Base-by-base conservation (phyloP, 2,797 vertebrate species). In the Labroides dimidiatus region DNA sequence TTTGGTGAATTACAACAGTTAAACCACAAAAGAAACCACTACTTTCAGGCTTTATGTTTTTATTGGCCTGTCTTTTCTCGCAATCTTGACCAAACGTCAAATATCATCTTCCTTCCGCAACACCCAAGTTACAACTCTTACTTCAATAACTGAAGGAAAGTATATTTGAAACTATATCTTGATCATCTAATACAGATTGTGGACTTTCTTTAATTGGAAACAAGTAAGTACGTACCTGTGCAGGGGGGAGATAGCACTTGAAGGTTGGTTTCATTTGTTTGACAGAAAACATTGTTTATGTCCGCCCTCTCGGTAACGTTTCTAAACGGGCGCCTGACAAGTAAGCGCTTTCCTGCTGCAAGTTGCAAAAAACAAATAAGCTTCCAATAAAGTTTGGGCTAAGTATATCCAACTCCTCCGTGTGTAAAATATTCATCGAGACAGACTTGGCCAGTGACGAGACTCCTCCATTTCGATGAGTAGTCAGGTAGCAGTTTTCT, bases 191-290 rank as follows among this genome's bases (percentile, higher is more conserved):
- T 2, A 2, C 21, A 5, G 16, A 15, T 43, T 57, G 6, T 56
- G 4, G 11, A 49, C 10, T 19, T 11, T 10, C 10, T 39, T 4
- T 20, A 9, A 44, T 44, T 10, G 16, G 10, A 6, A 36, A 20
- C 0, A 21, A 33, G 4, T 6, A 44, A 49, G 69, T 2, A 62
- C 90, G 82, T 91, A 97, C 96, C 95, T 96, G 96, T n/a, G 93
- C 82, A 48, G 96, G 95, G 55, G 96, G 93, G 52, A 98, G 96
- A 85, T 98, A 99, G 41, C 94, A 95, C 86, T 91, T 96, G 93
- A 98, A 99, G 56, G 96, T 96, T 68, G 97, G 94, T 79, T 95
- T 96, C 47, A 87, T 77, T 50, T 94, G 92, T 93, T 93, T 97
- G 69, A 89, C 91, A 67, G 96, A 95, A 87, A 98, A 98, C 96